Evolutionary conservation across 2,888 invertebrate genomes (phyloP).

Genomic region (Ennomos erosarius): DNA sequence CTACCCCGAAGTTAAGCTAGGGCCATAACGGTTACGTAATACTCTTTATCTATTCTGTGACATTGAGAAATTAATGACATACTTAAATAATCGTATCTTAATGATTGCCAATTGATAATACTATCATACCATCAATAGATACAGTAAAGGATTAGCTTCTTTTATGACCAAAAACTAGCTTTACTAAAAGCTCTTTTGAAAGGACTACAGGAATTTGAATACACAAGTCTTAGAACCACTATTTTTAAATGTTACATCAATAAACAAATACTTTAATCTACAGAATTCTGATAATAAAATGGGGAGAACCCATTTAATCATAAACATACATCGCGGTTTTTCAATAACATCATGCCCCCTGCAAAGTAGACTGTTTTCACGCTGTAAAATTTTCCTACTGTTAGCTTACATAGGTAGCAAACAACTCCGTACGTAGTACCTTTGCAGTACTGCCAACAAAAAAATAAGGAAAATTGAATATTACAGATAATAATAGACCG

Average conservation of each 20-base stretch:
- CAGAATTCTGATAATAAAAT: constrained; percentile 12
- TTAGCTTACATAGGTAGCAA: constrained; percentile 12
- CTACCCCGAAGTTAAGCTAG: too few species aligned
- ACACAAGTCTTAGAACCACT: neutral
- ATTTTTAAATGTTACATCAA: constrained; percentile 11
- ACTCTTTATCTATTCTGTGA: too few species aligned
- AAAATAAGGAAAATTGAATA: constrained; percentile 1
- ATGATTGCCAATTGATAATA: too few species aligned
- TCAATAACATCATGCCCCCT: constrained; percentile 23
- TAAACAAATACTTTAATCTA: constrained; percentile 10
- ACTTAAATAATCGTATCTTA: too few species aligned
- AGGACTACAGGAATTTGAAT: too few species aligned
- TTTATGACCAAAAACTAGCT: too few species aligned
- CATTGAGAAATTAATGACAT: too few species aligned
- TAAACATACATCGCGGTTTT: constrained; percentile 12
- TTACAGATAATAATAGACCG: neutral
- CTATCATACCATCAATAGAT: too few species aligned
- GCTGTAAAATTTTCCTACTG: constrained; percentile 28
- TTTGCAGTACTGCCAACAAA: constrained; percentile 14
- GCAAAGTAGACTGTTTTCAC: constrained; percentile 16
- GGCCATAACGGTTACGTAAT: too few species aligned
- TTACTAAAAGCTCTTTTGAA: too few species aligned
- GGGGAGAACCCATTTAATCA: constrained; percentile 16
- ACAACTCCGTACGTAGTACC: constrained; percentile 14
- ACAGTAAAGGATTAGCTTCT: too few species aligned